Conservation (phyloP, 2,888 invertebrate species). For the Eupithecia pulchellata region DNA sequence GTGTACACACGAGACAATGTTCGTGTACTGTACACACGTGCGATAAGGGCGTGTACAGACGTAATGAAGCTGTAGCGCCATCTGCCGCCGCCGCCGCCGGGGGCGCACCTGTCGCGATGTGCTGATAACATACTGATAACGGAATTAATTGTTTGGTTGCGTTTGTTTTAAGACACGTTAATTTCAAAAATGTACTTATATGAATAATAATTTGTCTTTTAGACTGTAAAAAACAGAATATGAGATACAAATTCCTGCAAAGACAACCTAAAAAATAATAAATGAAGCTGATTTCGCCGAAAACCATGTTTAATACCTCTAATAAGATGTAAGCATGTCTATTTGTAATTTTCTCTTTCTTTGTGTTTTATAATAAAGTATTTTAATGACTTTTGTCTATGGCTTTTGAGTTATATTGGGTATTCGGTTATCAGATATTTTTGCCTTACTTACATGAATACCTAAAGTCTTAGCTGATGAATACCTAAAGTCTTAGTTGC, state of each 20-base stretch:
- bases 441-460: background rate
- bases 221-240: background rate
- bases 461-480: no score
- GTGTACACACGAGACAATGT: background rate
- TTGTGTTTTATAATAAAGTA: no score
- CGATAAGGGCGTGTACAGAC: conserved; percentile 2
- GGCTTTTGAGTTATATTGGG: background rate
- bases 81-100: conserved; percentile 4
- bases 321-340: no score
- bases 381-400: no score
- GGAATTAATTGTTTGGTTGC: background rate
- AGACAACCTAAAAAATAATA: no score
- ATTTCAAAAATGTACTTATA: background rate
- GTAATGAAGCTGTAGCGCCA: conserved; percentile 11
- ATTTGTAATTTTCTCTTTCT: no score
- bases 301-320: no score
- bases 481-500: no score
- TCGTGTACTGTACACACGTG: background rate
- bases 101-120: conserved; percentile 19
- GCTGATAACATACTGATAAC: background rate
- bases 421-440: background rate
- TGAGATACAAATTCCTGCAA: no score
- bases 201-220: background rate
- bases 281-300: no score
- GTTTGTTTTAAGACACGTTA: background rate